Base-by-base conservation (phyloP, 2,797 vertebrate species). In the Gymnocypris eckloni region DNA sequence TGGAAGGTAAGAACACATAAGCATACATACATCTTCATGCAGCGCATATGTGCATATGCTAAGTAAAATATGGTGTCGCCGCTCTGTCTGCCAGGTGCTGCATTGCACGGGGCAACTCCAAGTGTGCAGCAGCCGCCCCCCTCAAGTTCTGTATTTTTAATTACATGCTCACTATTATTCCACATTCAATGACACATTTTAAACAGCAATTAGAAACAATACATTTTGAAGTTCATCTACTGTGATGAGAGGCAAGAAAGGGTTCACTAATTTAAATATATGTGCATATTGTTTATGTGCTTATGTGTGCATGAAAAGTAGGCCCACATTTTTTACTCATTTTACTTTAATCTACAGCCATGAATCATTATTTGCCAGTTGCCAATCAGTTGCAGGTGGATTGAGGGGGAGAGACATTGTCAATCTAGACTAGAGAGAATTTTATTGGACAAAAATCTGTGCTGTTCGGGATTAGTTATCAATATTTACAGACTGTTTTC, bases 191-290 rank as follows among this genome's bases (percentile, higher is more conserved):
- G n/a, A n/a, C n/a, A n/a, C n/a, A n/a, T n/a, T n/a, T n/a, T n/a
- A n/a, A n/a, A n/a, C n/a, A n/a, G n/a, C n/a, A n/a, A n/a, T n/a
- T n/a, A n/a, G n/a, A n/a, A n/a, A n/a, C n/a, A n/a, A n/a, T n/a
- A n/a, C n/a, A n/a, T n/a, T n/a, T n/a, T n/a, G 96, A 97, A 96
- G 88, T 97, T 97, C 89, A 97, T 95, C 83, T 97, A 96, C 91
- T 97, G 96, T 12, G 96, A 97, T 75, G 96, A 97, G 91, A 96
- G 96, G 97, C 96, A 90, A 89, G 88, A 11, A 37, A n/a, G 4
- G 64, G 25, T 72, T 85, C 39, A 28, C 66, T 33, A 16, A 20
- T 54, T 54, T 2, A n/a, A n/a, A 33, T 39, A 50, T 39, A 48
- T 12, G 33, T 78, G 50, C 22, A 25, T 33, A 16, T 5, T 9